Evolutionary conservation across 2,113 vertebrate genomes (phyloP), one percentile per base, ranked within the genome.

Genomic region (Grammomys surdaster): DNA sequence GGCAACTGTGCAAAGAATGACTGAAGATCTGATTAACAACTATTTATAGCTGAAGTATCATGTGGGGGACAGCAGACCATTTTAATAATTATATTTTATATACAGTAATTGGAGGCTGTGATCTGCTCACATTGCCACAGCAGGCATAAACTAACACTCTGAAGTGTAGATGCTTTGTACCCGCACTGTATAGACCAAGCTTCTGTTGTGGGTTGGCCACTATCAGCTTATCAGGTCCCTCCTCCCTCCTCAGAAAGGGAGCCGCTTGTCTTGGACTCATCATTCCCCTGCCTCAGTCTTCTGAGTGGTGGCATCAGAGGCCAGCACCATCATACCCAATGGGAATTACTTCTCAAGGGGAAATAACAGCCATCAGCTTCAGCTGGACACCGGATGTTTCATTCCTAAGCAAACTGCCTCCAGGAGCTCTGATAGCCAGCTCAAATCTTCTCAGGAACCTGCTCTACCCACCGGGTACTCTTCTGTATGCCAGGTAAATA

Each of bases 31-130:
- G 48, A 88, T 48, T 51, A 36, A 65, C 87, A 90, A 80, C 40
- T 28, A 75, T 22, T 94, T 86, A 91, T 13, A 87, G 70, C 12
- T 76, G 46, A 91, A 91, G 75, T 90, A 91, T 51, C 78, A 92
- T 1, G 26, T 63, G 4, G 12, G 7, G 20, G 46, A 93, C 51
- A 51, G 26, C 31, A 81, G n/a, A 76, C 72, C 26, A 78, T 72
- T 65, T 89, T 82, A 51, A 51, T 54, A 85, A 93, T 94, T 89
- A 77, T 19, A 90, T 48, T 81, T 67, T 81, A 69, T 22, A 11
- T 20, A 16, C 46, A 9, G 3, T 43, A 75, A 65, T 26, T 72
- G 63, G 22, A 22, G 20, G 51, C 36, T 56, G 51, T 58, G 54
- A 76, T 36, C 28, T 40, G 56, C 31, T 48, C 51, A 31, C 36